Evolutionary conservation across 2,888 invertebrate species (phyloP), one percentile per base, ranked within the genome.

Genomic region (Trachelus stipa): DNA sequence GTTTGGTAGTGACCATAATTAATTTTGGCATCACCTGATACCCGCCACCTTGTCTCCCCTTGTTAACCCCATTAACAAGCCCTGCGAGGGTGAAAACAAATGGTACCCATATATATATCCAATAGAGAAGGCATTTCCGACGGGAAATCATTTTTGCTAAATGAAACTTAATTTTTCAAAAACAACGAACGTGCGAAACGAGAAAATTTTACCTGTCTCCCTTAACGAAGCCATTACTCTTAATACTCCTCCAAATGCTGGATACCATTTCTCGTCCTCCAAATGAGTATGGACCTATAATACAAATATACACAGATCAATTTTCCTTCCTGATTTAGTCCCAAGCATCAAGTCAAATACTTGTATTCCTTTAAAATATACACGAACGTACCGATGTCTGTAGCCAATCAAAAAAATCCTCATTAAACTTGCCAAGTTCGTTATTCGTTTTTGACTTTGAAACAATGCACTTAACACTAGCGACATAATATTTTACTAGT

Each of bases 261-360:
- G 91, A 84, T 95, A 95, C 83, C 95, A 92, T 79, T 93, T 92
- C 11, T 94, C 94, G 83, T 95, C 94, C 75, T 92, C 92, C 31
- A 95, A 91, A 86, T 93, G 94, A 1, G 93, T 93, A 12, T 92
- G 83, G 3, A 94, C 91, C 91, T 90, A 78, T 74, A 79, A 74
- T n/a, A 11, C n/a, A 69, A 40, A 31, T 78, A 79, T 84, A 77
- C 40, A 71, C 9, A 23, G 9, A 31, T 71, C 12, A 34, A 71
- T 71, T 31, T 34, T 33, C 71, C 30, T 11, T 31, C 12, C 33
- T 30, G 23, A 71, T 9, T 34, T 71, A n/a, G 31, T 23, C 6
- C 3, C 33, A 71, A 34, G 15, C 11, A 71, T 71, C 30, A 11
- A 56, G 0, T 23, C 4, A 56, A 56, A 23, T 9, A 56, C 1